Percentiles rank a stretch among this genome's conserved stretches.
These are phyloP conservation scores for Drosophila ohnishii DNA, from an alignment of 1,140 invertebrate genomes.

Conservation along the genomic window DNA sequence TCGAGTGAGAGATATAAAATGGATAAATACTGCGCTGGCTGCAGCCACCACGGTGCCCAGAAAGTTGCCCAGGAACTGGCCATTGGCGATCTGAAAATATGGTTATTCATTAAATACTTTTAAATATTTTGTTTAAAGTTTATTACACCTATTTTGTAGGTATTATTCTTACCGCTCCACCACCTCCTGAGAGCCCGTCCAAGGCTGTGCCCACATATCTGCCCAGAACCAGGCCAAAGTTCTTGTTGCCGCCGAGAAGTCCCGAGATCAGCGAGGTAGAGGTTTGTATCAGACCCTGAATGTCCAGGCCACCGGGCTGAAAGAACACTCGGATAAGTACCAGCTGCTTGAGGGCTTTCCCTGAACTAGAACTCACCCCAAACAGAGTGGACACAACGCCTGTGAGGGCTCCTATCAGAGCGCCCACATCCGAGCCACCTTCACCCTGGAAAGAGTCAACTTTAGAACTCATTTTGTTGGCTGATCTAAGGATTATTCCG, in stretches of 20 bases:
- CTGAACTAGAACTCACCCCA: slow-evolving; percentile 79
- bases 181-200: slow-evolving; percentile 84
- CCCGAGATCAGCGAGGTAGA: slow-evolving; percentile 79
- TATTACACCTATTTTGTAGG: background rate
- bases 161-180: slow-evolving; percentile 83
- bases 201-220: slow-evolving; percentile 83
- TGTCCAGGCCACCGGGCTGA: slow-evolving; percentile 83
- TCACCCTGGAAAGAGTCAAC: slow-evolving; percentile 57
- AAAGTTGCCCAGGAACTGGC: slow-evolving; percentile 83
- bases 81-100: slow-evolving; percentile 76
- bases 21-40: slow-evolving; percentile 82
- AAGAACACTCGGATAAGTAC: background rate
- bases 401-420: slow-evolving; percentile 82
- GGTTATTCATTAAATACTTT: background rate
- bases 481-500: background rate
- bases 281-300: slow-evolving; percentile 76
- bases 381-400: slow-evolving; percentile 83
- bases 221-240: slow-evolving; percentile 84
- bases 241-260: slow-evolving; percentile 82
- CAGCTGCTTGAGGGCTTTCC: too few relatives aligned
- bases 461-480: background rate
- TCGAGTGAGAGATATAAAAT: background rate
- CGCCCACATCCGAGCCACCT: slow-evolving; percentile 82
- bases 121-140: background rate
- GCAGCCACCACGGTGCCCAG: slow-evolving; percentile 77